These are phyloP conservation scores for Archips crataeganus DNA, from an alignment of 2,888 invertebrate genomes.

Conservation along the genomic window DNA sequence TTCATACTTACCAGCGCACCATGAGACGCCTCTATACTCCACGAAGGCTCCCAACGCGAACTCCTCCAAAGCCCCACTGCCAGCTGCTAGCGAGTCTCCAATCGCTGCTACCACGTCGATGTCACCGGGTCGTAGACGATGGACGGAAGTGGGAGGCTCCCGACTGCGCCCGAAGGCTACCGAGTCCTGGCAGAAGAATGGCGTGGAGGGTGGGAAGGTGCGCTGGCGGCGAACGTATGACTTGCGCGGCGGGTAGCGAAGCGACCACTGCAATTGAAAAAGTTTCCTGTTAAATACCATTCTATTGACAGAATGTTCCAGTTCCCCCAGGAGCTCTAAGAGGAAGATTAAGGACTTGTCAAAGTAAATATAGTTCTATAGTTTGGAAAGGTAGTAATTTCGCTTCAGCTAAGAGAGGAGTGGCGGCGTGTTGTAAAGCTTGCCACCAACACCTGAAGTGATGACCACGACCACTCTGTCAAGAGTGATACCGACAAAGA, in stretches of 20 bases:
- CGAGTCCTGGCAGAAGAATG: conserved; percentile 86
- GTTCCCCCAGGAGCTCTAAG: no score
- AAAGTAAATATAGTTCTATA: no score
- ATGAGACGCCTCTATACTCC: conserved; percentile 90
- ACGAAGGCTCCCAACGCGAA: conserved; percentile 90
- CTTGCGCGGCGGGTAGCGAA: conserved; percentile 79
- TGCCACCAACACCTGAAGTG: no score
- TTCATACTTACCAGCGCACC: conserved; percentile 87
- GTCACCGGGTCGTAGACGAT: conserved; percentile 88
- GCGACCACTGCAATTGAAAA: conserved; percentile 63
- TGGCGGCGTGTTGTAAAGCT: no score
- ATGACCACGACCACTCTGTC: no score
- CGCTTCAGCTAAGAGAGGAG: no score
- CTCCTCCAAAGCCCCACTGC: conserved; percentile 90
- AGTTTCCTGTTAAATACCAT: neutral
- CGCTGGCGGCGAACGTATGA: conserved; percentile 82
- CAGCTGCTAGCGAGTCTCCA: conserved; percentile 90
- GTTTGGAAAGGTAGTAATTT: no score
- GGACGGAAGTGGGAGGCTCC: conserved; percentile 87
- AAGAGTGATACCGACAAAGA: no score
- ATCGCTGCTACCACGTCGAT: conserved; percentile 90
- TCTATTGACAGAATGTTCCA: no score
- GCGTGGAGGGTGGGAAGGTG: conserved; percentile 76
- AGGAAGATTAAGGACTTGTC: no score
- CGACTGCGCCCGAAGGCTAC: conserved; percentile 70